Evolutionary conservation across 2,797 vertebrate species (phyloP), one percentile per base, ranked within the genome.

Genomic region (Triplophysa yarkandensis): DNA sequence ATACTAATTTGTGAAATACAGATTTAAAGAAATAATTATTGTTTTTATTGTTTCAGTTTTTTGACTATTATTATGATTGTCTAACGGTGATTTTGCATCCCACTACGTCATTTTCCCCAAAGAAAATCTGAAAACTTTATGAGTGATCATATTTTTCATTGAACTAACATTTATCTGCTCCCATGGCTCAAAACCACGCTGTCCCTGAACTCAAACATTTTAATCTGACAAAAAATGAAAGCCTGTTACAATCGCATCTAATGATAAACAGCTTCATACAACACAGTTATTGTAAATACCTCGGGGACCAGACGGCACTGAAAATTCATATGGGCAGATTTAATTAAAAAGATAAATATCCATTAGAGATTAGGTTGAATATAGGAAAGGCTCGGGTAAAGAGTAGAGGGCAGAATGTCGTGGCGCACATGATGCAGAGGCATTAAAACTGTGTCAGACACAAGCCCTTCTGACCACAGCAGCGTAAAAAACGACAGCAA

Each of bases 311-410:
- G 68, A 32, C 28, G 13, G 9, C 1, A 6, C 28, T 43, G 48
- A 17, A 62, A 30, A 13, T 6, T 54, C 60, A 32, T 41, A n/a
- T 34, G 16, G n/a, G 23, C 11, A 23, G 36, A 10, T 66, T 48
- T 58, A 58, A 66, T 66, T 27, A 58, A 36, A 19, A 2, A 48
- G 54, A 67, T 67, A 21, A 74, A 67, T 34, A 25, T 55, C 71
- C 61, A 32, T 32, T 43, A 43, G 60, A 23, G 11, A 30, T 73
- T 17, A 55, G 34, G n/a, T 46, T 19, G 39, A 39, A n/a, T 1
- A 19, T 13, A 8, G 10, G 44, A 25, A 28, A 36, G 44, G 39
- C 30, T 21, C 54, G 48, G n/a, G 10, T 52, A 17, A 54, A 73
- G 48, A 44, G 21, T 6, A 21, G 3, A 61, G 69, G 11, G 16